Evolutionary conservation across 2,113 vertebrate genomes (phyloP).

Genomic region (Chinchilla lanigera): DNA sequence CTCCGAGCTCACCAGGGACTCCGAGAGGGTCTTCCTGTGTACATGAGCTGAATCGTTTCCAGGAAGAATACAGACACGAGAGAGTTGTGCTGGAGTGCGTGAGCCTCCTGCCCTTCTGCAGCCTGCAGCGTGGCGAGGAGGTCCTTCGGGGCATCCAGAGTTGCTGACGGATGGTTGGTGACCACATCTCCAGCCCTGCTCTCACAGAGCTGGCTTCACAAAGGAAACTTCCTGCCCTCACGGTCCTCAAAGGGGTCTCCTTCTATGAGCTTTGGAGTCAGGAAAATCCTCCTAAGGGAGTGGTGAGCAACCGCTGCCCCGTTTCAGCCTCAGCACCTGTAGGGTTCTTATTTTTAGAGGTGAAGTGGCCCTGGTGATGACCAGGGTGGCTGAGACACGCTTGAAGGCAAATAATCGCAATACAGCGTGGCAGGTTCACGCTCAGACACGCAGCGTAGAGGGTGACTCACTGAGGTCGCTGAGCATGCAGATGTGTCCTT

Average conservation of each 20-base stretch:
- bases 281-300: background rate
- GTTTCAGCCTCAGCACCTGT: background rate
- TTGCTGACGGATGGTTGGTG: background rate
- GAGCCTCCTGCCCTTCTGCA: background rate
- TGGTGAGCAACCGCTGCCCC: background rate
- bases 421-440: too few species aligned
- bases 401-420: too few species aligned
- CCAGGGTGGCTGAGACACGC: too few species aligned
- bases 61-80: background rate
- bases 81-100: fast-evolving
- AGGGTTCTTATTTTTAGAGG: background rate
- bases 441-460: too few species aligned
- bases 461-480: too few species aligned
- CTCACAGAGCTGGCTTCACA: background rate
- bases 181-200: background rate
- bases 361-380: background rate
- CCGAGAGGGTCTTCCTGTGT: background rate
- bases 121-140: background rate
- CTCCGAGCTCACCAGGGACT: background rate
- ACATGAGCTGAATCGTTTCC: background rate
- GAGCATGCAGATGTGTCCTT: too few species aligned
- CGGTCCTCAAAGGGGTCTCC: background rate
- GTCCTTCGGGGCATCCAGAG: background rate
- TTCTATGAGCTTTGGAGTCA: background rate
- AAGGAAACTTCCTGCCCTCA: background rate